These are phyloP conservation scores for Nerophis lumbriciformis DNA, from an alignment of 2,113 vertebrate species.

Conservation along the genomic window DNA sequence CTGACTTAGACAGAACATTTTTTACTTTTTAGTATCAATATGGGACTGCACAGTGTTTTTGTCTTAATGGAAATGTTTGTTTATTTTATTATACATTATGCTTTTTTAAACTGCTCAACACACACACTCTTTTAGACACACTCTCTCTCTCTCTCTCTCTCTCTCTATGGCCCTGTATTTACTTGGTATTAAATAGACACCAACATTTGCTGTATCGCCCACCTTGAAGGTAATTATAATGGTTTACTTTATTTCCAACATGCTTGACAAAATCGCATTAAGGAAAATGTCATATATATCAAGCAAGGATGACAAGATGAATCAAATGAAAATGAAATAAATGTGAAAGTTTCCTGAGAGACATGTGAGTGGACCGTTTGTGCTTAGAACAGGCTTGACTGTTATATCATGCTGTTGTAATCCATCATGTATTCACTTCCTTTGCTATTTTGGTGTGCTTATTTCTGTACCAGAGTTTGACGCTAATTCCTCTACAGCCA, in stretches of 20 bases:
- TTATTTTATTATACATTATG: too few relatives aligned
- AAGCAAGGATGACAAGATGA: background rate
- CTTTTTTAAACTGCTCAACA: too few relatives aligned
- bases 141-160: too few relatives aligned
- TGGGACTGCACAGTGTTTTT: too few relatives aligned
- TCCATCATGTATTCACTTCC: constrained; percentile 38
- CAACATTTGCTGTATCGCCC: too few relatives aligned
- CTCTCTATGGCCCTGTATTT: too few relatives aligned
- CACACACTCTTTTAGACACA: too few relatives aligned
- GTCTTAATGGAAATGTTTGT: too few relatives aligned
- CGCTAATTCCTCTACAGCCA: constrained; percentile 47
- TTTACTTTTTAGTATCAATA: too few relatives aligned
- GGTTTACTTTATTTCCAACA: background rate
- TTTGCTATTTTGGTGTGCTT: constrained; percentile 56
- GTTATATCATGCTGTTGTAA: constrained; percentile 41
- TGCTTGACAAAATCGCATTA: background rate
- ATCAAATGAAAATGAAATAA: background rate
- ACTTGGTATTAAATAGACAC: too few relatives aligned
- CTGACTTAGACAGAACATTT: too few relatives aligned
- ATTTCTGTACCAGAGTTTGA: constrained; percentile 59
- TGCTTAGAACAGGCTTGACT: constrained; percentile 4
- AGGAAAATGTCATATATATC: background rate
- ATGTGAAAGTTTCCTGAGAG: constrained; percentile 3
- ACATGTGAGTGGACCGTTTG: constrained; percentile 42
- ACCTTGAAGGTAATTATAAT: background rate